Conservation (phyloP, 2,888 invertebrate genomes). For the Cantharis rufa region DNA sequence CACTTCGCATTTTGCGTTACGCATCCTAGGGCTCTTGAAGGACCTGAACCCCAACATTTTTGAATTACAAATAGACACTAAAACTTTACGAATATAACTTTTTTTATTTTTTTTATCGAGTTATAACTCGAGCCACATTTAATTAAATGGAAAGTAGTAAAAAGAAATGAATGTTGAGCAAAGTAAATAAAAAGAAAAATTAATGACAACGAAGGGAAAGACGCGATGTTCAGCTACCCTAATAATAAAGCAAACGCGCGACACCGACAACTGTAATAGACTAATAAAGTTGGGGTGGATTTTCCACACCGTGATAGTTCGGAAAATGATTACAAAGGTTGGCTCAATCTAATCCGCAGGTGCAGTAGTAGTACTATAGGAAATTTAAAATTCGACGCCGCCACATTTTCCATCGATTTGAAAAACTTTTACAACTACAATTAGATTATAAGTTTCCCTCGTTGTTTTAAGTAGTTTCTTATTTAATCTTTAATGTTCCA, state of each 20-base stretch:
- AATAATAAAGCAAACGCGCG: conserved; percentile 19
- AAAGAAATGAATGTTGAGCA: neutral
- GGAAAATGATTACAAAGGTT: conserved; percentile 10
- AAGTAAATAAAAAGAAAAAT: neutral
- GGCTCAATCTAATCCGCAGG: conserved; percentile 21
- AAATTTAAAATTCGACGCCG: neutral
- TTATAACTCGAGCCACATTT: neutral
- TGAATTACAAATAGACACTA: neutral
- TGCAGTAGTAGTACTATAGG: neutral
- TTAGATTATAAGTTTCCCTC: neutral
- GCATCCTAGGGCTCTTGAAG: conserved; percentile 60
- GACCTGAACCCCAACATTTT: conserved; percentile 66
- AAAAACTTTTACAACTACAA: neutral
- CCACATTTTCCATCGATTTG: neutral
- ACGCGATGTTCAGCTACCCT: conserved; percentile 1
- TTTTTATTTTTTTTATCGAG: neutral
- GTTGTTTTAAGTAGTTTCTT: neutral
- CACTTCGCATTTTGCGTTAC: conserved; percentile 71
- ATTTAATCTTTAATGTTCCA: neutral
- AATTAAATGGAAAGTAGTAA: conserved; percentile 29
- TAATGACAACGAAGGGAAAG: neutral
- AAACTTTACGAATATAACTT: neutral
- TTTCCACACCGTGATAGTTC: conserved; percentile 5
- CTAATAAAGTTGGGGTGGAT: conserved; percentile 1
- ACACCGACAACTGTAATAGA: neutral